A percentile compares a stretch with the other conserved stretches of the same genome.
Evolutionary conservation across 1,140 invertebrate species (phyloP).

Genomic region (Dolichoris vasculosae): DNA sequence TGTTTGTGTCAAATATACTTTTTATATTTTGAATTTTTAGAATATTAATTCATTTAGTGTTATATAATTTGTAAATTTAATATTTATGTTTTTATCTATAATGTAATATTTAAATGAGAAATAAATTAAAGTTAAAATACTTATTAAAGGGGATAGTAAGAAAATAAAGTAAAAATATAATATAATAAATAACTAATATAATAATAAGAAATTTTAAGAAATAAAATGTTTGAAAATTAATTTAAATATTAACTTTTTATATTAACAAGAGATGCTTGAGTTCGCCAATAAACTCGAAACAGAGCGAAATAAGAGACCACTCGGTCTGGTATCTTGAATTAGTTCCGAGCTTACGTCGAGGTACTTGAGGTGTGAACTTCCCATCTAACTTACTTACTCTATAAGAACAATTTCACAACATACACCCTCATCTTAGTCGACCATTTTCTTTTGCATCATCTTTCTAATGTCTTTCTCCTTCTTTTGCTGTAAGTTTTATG

Average conservation of each 20-base stretch:
- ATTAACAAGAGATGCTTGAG: slow-evolving; percentile 52
- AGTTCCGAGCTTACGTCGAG: slow-evolving; percentile 66
- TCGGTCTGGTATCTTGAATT: slow-evolving; percentile 67
- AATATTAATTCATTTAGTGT: too few relatives aligned
- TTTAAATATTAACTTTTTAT: slow-evolving; percentile 58
- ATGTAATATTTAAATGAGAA: too few relatives aligned
- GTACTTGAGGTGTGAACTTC: slow-evolving; percentile 70
- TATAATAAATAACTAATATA: not conserved
- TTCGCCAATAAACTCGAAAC: slow-evolving; percentile 64
- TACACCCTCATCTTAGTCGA: slow-evolving; percentile 60
- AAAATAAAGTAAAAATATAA: too few relatives aligned
- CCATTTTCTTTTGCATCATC: slow-evolving; percentile 56
- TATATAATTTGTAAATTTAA: too few relatives aligned
- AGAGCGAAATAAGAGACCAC: slow-evolving; percentile 67
- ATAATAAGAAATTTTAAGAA: not conserved
- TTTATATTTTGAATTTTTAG: too few relatives aligned
- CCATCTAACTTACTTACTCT: slow-evolving; percentile 64
- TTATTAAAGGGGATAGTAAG: too few relatives aligned
- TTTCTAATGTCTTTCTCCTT: slow-evolving; percentile 55
- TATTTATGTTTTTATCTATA: too few relatives aligned
- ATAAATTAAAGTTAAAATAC: too few relatives aligned
- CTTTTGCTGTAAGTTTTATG: slow-evolving; percentile 26
- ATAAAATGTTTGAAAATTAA: slow-evolving; percentile 54
- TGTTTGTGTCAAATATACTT: too few relatives aligned
- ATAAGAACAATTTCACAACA: slow-evolving; percentile 70